phyloP scores from a whole-genome alignment of 2,888 invertebrate species.

The Apantesis nais region DNA sequence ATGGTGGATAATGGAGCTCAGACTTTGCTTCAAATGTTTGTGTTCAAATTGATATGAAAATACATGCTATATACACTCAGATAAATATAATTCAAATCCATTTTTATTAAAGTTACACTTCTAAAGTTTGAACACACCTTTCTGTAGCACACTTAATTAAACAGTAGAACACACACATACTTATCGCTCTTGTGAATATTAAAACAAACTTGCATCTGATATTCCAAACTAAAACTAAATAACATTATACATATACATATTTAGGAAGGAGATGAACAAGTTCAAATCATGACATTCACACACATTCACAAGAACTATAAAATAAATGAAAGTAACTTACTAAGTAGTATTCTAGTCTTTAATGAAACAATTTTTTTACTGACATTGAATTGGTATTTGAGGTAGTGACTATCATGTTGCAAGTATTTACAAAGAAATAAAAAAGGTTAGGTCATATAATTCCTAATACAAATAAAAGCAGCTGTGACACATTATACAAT shows the following conservation, averaged over 20 bases:
- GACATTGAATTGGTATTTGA: neutral
- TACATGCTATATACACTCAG: too few relatives aligned
- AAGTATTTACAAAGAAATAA: conserved; percentile 5
- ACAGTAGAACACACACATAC: neutral
- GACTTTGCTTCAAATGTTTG: too few relatives aligned
- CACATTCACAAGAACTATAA: neutral
- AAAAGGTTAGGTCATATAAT: neutral
- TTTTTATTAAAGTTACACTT: too few relatives aligned
- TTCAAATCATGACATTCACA: too few relatives aligned
- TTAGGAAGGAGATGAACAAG: too few relatives aligned
- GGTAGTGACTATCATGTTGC: neutral
- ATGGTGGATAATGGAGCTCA: too few relatives aligned
- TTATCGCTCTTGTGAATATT: neutral
- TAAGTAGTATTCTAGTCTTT: neutral
- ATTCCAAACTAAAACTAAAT: neutral
- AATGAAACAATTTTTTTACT: neutral
- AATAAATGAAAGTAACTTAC: neutral
- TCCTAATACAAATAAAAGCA: conserved; percentile 13
- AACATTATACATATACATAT: too few relatives aligned
- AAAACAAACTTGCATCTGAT: neutral
- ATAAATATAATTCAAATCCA: too few relatives aligned
- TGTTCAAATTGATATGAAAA: too few relatives aligned
- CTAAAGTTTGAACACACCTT: too few relatives aligned
- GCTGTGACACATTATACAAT: conserved; percentile 16
- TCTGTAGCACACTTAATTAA: neutral